Evolutionary conservation across 2,888 invertebrate species (phyloP), one percentile per base, ranked within the genome.

Genomic region (Trimorus sp.): DNA sequence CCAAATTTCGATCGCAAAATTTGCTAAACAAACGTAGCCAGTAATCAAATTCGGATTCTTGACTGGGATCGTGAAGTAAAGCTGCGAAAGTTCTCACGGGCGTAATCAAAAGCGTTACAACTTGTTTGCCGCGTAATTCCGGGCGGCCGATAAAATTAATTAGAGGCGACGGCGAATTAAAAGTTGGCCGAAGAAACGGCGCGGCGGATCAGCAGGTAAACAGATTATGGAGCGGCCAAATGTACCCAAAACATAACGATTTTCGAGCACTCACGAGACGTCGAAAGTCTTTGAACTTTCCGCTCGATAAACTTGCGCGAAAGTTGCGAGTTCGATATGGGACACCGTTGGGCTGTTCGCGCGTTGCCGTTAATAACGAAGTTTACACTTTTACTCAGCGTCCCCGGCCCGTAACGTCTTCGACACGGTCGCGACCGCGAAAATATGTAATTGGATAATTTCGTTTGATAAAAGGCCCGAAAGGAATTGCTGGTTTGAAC

Each of bases 341-440:
- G 78, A 78, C 82, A 82, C 82, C 74, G 66, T 78, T 78, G 82
- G 82, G 74, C 49, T 78, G 82, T 82, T 76, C 76, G 76, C 79
- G 58, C 59, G 53, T 26, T 15, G 73, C 45, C 56, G 65, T 74
- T 78, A 78, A 74, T 77, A 82, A 74, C 78, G 45, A 78, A 78
- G 77, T 82, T 82, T 74, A 82, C 65, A 71, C 79, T 74, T 77
- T 77, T 73, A 54, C 69, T 49, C 68, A 16, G 37, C 80, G 62
- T 37, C 26, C 8, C 15, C 51, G 48, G 14, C 38, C 38, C 49
- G n/a, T 54, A 59, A 73, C 56, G 54, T 26, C 40, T 56, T 56
- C n/a, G 49, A 37, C 6, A 8, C 0, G 16, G 49, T 49, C 58
- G 42, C 51, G 54, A 36, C 16, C 49, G 12, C 42, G 58, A 63